Evolutionary conservation across 2,113 vertebrate genomes (phyloP), one percentile per base, ranked within the genome.

Genomic region (Galemys pyrenaicus): DNA sequence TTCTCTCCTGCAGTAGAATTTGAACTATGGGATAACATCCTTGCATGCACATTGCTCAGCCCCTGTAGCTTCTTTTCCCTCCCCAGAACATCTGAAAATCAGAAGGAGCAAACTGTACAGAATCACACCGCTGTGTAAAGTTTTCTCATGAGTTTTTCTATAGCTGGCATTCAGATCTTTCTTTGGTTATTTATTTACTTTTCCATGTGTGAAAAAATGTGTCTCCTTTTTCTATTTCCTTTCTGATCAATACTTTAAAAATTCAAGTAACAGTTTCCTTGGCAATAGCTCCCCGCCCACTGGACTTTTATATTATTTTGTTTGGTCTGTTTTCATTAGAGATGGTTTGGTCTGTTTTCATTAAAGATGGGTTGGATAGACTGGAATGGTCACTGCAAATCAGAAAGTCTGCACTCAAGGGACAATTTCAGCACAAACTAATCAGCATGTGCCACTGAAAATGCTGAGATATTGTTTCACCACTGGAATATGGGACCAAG

Each of bases 241-340:
- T 91, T 91, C 46, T 84, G 46, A 77, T 83, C 58, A 30, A 93
- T 83, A 91, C 54, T 83, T 93, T 28, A 83, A 81, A 83, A 88
- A 70, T 54, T 32, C 81, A 77, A 90, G 9, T 44, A 80, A 74
- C 6, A 10, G 22, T 89, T 95, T 95, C 41, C 74, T 90, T 73
- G n/a, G 49, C 49, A 95, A 86, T 13, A 93, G 49, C 15, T 62
- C 35, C 41, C 41, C 32, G 65, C 10, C 46, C 19, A 73, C 37
- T 67, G 26, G 4, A 49, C 46, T 87, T 94, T 67, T 46, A 80
- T 39, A 65, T 58, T 22, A 54, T 93, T 82, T 62, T 84, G 17
- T 35, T 35, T n/a, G n/a, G n/a, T n/a, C n/a, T n/a, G n/a, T n/a
- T n/a, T n/a, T n/a, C n/a, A n/a, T n/a, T n/a, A n/a, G n/a, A n/a